Conservation (phyloP, 1,140 invertebrate species). For the Drosophila guanche region DNA sequence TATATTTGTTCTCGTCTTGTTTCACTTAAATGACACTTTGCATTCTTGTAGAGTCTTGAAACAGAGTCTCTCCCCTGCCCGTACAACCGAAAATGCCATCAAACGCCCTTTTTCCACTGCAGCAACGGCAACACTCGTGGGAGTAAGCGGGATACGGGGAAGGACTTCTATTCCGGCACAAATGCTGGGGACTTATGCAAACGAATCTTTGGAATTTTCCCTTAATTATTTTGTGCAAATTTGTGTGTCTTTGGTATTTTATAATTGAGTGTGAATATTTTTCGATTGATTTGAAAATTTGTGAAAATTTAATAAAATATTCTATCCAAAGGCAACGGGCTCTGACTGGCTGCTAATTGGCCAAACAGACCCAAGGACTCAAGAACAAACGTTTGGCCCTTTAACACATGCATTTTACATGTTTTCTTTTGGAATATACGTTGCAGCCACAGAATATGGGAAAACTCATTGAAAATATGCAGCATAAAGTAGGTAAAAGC, state of each 20-base stretch:
- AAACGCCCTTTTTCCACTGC: neutral
- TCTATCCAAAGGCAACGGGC: conserved; percentile 25
- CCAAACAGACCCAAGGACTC: conserved; percentile 59
- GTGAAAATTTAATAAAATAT: conserved; percentile 78
- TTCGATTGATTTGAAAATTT: conserved; percentile 80
- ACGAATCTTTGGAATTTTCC: conserved; percentile 50
- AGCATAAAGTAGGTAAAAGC: too few species aligned
- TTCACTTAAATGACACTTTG: conserved; percentile 81
- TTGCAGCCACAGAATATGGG: too few species aligned
- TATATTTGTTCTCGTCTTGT: conserved; percentile 80
- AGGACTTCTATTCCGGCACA: conserved; percentile 29
- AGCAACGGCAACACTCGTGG: neutral
- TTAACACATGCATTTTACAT: neutral
- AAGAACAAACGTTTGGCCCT: conserved; percentile 43
- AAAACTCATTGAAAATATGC: too few species aligned
- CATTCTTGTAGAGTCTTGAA: conserved; percentile 79
- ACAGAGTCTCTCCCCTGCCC: conserved; percentile 1
- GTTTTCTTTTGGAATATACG: conserved; percentile 13
- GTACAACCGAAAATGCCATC: conserved; percentile 39
- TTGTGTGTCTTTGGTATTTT: conserved; percentile 74
- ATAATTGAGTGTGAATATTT: conserved; percentile 79
- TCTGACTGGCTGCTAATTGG: conserved; percentile 64
- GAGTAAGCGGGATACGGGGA: too few species aligned
- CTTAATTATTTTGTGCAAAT: conserved; percentile 76
- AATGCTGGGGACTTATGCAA: conserved; percentile 39